Evolutionary conservation across 1,140 invertebrate species (phyloP), one percentile per base, ranked within the genome.

Genomic region (Proctacanthus coquilletti): DNA sequence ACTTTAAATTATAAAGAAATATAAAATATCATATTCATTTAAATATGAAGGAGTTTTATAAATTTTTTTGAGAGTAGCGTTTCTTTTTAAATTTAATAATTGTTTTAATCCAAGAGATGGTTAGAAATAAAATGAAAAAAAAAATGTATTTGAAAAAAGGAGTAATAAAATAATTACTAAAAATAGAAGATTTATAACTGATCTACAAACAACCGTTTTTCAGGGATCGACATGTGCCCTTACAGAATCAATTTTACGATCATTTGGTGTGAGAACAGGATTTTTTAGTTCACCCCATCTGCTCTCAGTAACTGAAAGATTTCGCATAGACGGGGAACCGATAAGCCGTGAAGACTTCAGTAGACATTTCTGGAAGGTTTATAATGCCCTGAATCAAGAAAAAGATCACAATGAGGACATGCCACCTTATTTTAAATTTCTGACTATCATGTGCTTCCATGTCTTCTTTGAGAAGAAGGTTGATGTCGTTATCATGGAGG

Each of bases 261-360:
- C 75, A 2, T 75, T 87, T 53, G 91, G 89, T 2, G 84, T 74
- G 48, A 79, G 71, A 48, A 98, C 94, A 1, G 96, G 95, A 3
- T 91, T 99, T 52, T 98, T 77, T 60, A 89, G 85, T 25, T 98
- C 94, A 0, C 96, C 96, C 2, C 96, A 99, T 64, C 60, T 99
- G 13, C 65, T 97, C 5, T 76, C 79, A 30, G 88, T 91, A 0
- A 68, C 84, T n/a, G 96, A 99, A 60, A 67, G 96, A 36, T 89
- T 99, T 38, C 70, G 81, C 34, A 75, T 99, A 19, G 75, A 91
- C 65, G 94, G 94, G 0, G 46, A 64, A 35, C 75, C 86, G 0
- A 64, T 99, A 33, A 65, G 65, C 15, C 70, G 83, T 49, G 60
- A 72, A 0, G 55, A 70, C 42, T 99, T 99, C 63, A 64, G 74